Evolutionary conservation across 2,113 vertebrate species (phyloP).

Genomic region (Tupaia tana): DNA sequence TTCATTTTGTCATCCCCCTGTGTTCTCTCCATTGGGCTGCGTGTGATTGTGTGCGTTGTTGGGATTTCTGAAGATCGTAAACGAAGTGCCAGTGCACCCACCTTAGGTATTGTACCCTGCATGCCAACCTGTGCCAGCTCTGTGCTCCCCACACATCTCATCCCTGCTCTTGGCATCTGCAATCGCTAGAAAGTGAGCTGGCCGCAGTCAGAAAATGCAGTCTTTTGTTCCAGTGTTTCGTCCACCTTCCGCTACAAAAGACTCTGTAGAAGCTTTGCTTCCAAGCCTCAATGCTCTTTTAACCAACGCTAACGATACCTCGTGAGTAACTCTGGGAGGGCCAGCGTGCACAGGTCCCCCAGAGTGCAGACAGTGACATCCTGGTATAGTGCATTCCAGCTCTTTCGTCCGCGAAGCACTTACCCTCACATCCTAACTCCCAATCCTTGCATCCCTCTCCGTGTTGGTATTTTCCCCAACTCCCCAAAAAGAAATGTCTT

Average conservation of each 20-base stretch:
- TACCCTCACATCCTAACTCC: not conserved
- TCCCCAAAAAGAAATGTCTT: not conserved
- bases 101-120: slow-evolving; percentile 95
- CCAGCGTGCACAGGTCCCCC: not conserved
- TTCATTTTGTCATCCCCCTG: slow-evolving; percentile 89
- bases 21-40: slow-evolving; percentile 88
- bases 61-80: slow-evolving; percentile 95
- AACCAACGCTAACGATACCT: slow-evolving; percentile 74
- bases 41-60: slow-evolving; percentile 89
- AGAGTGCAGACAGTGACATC: not conserved
- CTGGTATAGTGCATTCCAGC: not conserved
- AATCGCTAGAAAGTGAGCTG: slow-evolving; percentile 28
- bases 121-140: slow-evolving; percentile 80
- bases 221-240: slow-evolving; percentile 6
- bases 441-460: not conserved
- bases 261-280: slow-evolving; percentile 69
- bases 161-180: slow-evolving; percentile 64
- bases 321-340: slow-evolving; percentile 58
- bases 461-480: not conserved
- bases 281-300: slow-evolving; percentile 65
- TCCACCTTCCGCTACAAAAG: slow-evolving; percentile 48
- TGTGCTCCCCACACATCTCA: slow-evolving; percentile 71
- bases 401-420: not conserved
- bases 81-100: slow-evolving; percentile 96
- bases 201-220: slow-evolving; percentile 43